Base-by-base conservation (phyloP, 2,113 vertebrate genomes). In the Psittacus erithacus region DNA sequence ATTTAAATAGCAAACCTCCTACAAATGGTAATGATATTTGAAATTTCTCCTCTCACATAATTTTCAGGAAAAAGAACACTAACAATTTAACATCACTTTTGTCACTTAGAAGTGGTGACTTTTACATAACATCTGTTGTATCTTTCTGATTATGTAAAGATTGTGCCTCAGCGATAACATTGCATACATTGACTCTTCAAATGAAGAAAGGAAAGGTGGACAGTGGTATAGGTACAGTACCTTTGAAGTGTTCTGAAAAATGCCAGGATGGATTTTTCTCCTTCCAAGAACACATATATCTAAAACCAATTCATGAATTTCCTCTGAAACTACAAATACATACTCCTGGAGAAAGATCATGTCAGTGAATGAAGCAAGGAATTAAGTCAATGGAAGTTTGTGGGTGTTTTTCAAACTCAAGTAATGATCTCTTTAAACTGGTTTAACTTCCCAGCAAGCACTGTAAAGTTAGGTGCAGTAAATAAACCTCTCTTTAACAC, bases 391-490 rank as follows among this genome's bases (percentile, higher is more conserved):
- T 22, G 13, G 27, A 85, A 88, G 84, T 74, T 52, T 68, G 39
- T 4, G 12, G 17, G 23, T 5, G 2, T 28, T 47, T 74, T 71
- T 68, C 55, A 57, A 79, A 89, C 6, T 9, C 43, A 47, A 80
- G 23, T 4, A 55, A 35, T 17, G 74, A 91, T 49, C 52, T 52
- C 57, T 87, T 62, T 79, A 92, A 95, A 88, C 16, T 76, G 67
- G 55, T 60, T 97, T 91, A 59, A 77, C 95, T 94, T 90, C 68
- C 67, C 94, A 96, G 73, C n/a, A 92, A 94, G 60, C 57, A 60
- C 28, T 43, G 31, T 64, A 50, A 96, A 95, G 89, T 97, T 81
- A 93, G 92, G 90, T 80, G 92, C 90, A 95, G 95, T 93, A 97
- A 96, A 96, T 96, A 96, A 85, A 87, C 17, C 86, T 82, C 28